Evolutionary conservation across 2,888 invertebrate genomes (phyloP), one percentile per base, ranked within the genome.

Genomic region (Drosophila emarginata): DNA sequence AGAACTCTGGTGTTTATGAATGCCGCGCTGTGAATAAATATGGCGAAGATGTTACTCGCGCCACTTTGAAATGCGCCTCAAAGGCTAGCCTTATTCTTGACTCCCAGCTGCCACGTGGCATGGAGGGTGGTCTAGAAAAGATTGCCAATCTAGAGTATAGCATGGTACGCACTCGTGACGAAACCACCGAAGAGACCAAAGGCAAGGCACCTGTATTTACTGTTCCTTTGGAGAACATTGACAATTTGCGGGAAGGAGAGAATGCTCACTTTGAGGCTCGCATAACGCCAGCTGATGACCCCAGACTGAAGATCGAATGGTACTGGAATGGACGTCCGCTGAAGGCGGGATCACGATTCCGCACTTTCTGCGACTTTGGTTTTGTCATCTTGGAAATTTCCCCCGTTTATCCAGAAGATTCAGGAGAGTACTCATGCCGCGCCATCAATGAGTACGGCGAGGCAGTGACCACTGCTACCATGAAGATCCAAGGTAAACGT

Each of bases 281-380:
- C 74, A 93, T 98, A 39, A 97, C 95, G 63, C 98, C 98, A 15
- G 96, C 96, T 0, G 97, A 97, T 90, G 98, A 98, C 93, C 96
- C 98, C 28, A 96, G 96, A 89, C 93, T 98, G 32, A 97, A 96
- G 92, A 96, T 97, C 74, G 97, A 98, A 93, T 98, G 98, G 98
- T 97, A 95, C 93, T 97, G 96, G 96, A 97, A 98, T 90, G 97
- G 97, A 71, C 97, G 97, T 92, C 95, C 97, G 57, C 92, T 97
- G 65, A 95, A 95, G 92, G 95, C 96, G 53, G 98, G 98, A 66
- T 97, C 98, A 9, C 94, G 98, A 80, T 98, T 98, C 93, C 96
- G 98, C 78, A 98, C 98, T 32, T 97, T 98, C 95, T 97, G 98
- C 90, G 99, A 99, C 93, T 99, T 99, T 92, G 99, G 99, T 66